These are phyloP conservation scores for Montipora sp. DNA, from an alignment of 64 coral and sea anemone genomes.

Conservation along the genomic window DNA sequence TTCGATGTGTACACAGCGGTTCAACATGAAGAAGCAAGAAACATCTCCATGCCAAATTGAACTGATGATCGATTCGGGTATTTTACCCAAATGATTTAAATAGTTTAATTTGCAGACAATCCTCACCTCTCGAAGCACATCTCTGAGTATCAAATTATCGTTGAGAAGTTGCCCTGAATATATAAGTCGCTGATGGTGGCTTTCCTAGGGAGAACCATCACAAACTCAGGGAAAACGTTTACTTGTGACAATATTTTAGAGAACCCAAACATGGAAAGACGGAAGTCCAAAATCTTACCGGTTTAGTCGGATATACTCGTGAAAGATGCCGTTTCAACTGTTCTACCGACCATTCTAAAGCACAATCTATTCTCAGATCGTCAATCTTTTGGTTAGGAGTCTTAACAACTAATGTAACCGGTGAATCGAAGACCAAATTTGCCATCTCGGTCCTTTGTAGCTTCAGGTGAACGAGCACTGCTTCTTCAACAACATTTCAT, in stretches of 20 bases:
- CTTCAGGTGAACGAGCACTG: background rate
- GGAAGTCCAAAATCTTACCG: slow-evolving; percentile 71
- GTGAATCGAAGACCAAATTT: slow-evolving; percentile 58
- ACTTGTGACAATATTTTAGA: background rate
- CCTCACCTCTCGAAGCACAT: slow-evolving; percentile 80
- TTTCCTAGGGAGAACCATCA: slow-evolving; percentile 64
- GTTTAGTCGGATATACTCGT: slow-evolving; percentile 94
- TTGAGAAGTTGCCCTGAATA: slow-evolving; percentile 92
- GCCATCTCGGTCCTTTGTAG: slow-evolving; percentile 22
- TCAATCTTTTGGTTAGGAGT: slow-evolving; percentile 96
- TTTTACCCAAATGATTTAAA: background rate
- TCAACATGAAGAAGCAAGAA: background rate
- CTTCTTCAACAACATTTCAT: slow-evolving; percentile 29
- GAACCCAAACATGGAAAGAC: background rate
- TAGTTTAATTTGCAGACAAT: background rate
- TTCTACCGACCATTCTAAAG: slow-evolving; percentile 92
- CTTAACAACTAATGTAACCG: slow-evolving; percentile 94
- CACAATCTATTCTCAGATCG: slow-evolving; percentile 93
- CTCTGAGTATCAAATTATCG: slow-evolving; percentile 83
- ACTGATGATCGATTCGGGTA: background rate
- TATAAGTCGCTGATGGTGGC: slow-evolving; percentile 90
- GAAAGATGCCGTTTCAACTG: slow-evolving; percentile 96
- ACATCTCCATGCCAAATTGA: background rate
- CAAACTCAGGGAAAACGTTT: background rate
- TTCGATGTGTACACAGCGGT: background rate